These are phyloP conservation scores for Meloidogyne hapla DNA, from an alignment of 1,140 invertebrate genomes.

Conservation along the genomic window DNA sequence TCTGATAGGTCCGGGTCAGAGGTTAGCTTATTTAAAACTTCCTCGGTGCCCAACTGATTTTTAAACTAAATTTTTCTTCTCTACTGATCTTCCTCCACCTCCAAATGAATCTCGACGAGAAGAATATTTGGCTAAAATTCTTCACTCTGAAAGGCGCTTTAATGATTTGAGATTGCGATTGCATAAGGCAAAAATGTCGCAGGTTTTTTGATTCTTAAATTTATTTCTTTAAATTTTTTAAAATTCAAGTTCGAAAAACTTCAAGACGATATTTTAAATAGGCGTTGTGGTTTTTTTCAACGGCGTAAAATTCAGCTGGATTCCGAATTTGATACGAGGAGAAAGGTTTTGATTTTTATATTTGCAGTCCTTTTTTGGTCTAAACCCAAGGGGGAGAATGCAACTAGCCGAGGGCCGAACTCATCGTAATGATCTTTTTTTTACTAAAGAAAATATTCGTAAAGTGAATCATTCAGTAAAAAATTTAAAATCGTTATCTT, in stretches of 20 bases:
- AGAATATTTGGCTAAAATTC: not conserved
- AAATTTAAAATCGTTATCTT: no score
- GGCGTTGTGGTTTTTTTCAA: not conserved
- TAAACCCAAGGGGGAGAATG: no score
- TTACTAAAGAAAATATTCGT: no score
- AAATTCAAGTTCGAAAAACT: not conserved
- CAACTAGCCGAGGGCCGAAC: no score
- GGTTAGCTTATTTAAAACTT: no score
- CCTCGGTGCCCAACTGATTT: no score
- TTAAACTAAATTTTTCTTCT: no score
- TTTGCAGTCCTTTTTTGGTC: no score
- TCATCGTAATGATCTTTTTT: no score
- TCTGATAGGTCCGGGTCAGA: no score
- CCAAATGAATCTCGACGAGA: not conserved
- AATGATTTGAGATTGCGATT: not conserved
- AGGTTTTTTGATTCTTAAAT: not conserved
- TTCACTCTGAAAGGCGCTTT: not conserved
- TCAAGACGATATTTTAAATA: not conserved
- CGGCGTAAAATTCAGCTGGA: not conserved
- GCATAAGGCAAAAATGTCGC: not conserved
- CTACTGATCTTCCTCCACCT: not conserved
- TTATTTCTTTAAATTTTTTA: not conserved
- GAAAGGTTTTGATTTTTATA: not conserved
- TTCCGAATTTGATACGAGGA: constrained; percentile 1
- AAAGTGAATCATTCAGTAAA: no score